phyloP scores from a whole-genome alignment of 2,888 invertebrate species.

The Patella caerulea region DNA sequence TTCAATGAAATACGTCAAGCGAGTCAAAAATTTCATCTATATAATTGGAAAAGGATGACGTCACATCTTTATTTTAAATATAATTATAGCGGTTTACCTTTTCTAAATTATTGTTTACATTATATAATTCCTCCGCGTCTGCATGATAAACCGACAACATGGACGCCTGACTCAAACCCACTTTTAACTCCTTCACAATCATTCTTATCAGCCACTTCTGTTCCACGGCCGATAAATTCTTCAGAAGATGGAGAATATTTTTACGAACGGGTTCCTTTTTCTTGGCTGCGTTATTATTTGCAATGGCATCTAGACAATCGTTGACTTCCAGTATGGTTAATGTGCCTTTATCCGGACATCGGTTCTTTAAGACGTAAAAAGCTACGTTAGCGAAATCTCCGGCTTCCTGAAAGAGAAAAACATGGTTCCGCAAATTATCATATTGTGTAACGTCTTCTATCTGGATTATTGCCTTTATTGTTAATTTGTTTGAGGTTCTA shows the following conservation, averaged over 20 bases:
- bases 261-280: slow-evolving; percentile 73
- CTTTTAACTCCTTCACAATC: slow-evolving; percentile 86
- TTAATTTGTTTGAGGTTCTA: too few relatives aligned
- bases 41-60: not conserved
- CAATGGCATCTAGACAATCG: slow-evolving; percentile 81
- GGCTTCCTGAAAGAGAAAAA: slow-evolving; percentile 64
- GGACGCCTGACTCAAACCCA: slow-evolving; percentile 81
- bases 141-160: slow-evolving; percentile 83
- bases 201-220: slow-evolving; percentile 93
- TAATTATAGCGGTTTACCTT: slow-evolving; percentile 75
- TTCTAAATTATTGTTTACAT: slow-evolving; percentile 79
- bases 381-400: slow-evolving; percentile 88
- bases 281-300: slow-evolving; percentile 77
- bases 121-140: slow-evolving; percentile 84
- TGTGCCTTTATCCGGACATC: slow-evolving; percentile 74
- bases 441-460: too few relatives aligned
- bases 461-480: too few relatives aligned
- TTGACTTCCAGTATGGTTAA: slow-evolving; percentile 83
- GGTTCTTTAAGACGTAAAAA: slow-evolving; percentile 78
- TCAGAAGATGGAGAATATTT: slow-evolving; percentile 79
- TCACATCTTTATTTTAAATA: not conserved
- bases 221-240: slow-evolving; percentile 81
- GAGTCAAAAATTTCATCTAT: not conserved
- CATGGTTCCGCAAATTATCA: too few relatives aligned
- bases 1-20: not conserved